These are phyloP conservation scores for Semibalanus balanoides DNA, from an alignment of 1,140 invertebrate genomes.

Conservation along the genomic window DNA sequence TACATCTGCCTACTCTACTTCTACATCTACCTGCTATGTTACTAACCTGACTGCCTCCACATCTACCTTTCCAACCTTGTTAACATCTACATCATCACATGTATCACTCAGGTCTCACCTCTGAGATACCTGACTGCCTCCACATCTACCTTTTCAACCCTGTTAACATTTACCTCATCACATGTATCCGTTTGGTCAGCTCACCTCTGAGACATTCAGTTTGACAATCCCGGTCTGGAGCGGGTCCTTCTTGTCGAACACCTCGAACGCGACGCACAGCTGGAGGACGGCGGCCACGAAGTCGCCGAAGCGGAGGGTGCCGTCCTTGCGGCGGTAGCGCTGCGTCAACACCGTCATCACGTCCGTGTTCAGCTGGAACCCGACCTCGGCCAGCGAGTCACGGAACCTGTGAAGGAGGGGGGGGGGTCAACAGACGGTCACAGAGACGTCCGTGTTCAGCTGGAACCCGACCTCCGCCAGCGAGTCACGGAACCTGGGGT, in stretches of 20 bases:
- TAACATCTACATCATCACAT: too few relatives aligned
- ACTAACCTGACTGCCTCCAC: too few relatives aligned
- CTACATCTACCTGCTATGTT: too few relatives aligned
- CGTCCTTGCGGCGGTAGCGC: conserved; percentile 82
- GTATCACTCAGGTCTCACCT: too few relatives aligned
- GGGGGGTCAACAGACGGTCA: too few relatives aligned
- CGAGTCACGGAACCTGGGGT: neutral
- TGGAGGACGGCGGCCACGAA: conserved; percentile 81
- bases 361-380: conserved; percentile 48
- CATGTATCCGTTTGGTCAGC: conserved; percentile 6
- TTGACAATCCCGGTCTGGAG: conserved; percentile 67
- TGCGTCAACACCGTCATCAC: conserved; percentile 47
- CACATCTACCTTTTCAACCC: too few relatives aligned
- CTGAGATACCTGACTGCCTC: too few relatives aligned
- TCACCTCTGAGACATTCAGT: conserved; percentile 60
- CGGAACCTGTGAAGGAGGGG: neutral
- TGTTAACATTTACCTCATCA: too few relatives aligned
- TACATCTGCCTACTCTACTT: too few relatives aligned
- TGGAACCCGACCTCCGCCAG: conserved; percentile 45
- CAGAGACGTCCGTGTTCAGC: conserved; percentile 25
- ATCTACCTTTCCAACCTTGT: too few relatives aligned
- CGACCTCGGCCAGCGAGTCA: conserved; percentile 19
- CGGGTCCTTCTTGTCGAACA: conserved; percentile 66
- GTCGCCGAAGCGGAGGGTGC: conserved; percentile 80
- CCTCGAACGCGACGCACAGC: conserved; percentile 66